Evolutionary conservation across 1,140 invertebrate genomes (phyloP).

Genomic region (Drosophila equinoxialis): DNA sequence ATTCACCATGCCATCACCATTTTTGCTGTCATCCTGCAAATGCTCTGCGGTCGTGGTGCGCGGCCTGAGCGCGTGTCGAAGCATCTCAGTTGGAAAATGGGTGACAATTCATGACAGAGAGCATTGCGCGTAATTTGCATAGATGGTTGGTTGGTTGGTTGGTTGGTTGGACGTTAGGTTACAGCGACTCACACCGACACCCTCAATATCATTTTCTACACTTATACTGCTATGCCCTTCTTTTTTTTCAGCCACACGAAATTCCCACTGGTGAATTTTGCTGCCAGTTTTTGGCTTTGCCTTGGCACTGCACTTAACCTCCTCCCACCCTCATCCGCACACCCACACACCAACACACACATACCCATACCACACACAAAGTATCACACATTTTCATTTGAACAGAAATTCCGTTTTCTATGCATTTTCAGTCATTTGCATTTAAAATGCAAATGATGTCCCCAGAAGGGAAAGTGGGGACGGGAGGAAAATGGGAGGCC

Average conservation of each 20-base stretch:
- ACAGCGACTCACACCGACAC: slow-evolving; percentile 16
- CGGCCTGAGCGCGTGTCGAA: slow-evolving; percentile 62
- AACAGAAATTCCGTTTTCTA: slow-evolving; percentile 57
- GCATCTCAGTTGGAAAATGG: slow-evolving; percentile 79
- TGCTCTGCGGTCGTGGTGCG: slow-evolving; percentile 8
- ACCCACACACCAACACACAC: neutral
- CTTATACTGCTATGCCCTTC: slow-evolving; percentile 5
- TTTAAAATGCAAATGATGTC: slow-evolving; percentile 75
- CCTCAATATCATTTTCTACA: slow-evolving; percentile 3
- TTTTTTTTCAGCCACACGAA: slow-evolving; percentile 37
- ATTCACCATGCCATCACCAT: slow-evolving; percentile 38
- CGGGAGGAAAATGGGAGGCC: neutral
- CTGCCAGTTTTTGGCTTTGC: slow-evolving; percentile 49
- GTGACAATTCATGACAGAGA: slow-evolving; percentile 78
- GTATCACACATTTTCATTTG: slow-evolving; percentile 21
- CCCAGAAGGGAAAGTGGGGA: slow-evolving; percentile 25
- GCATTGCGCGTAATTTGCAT: slow-evolving; percentile 77
- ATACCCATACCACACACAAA: neutral
- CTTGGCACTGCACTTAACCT: slow-evolving; percentile 46
- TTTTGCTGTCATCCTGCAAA: slow-evolving; percentile 25
- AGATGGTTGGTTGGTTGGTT: slow-evolving; percentile 53
- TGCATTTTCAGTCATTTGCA: slow-evolving; percentile 58
- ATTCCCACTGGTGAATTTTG: slow-evolving; percentile 59
- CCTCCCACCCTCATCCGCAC: neutral
- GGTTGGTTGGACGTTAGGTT: slow-evolving; percentile 40